Evolutionary conservation across 2,113 vertebrate species (phyloP).

Genomic region (Calyptommatus sinebrachiatus): DNA sequence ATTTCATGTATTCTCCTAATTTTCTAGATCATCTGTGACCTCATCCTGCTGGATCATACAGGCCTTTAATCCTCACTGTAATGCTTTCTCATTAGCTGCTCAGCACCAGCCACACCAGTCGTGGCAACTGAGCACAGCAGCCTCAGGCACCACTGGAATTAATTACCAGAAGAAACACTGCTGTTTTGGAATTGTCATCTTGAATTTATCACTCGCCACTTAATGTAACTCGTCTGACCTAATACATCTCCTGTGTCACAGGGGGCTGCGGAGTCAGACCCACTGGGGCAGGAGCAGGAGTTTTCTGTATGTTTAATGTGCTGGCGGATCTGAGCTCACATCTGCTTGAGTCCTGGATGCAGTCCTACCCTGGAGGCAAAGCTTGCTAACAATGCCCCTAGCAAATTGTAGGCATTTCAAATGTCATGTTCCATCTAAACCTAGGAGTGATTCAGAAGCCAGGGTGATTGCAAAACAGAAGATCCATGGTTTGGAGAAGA

Average conservation of each 20-base stretch:
- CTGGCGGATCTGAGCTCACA: slow-evolving; percentile 67
- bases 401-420: slow-evolving; percentile 82
- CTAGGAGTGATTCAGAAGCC: slow-evolving; percentile 68
- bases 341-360: slow-evolving; percentile 83
- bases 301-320: slow-evolving; percentile 55
- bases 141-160: slow-evolving; percentile 96
- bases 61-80: slow-evolving; percentile 85
- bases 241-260: slow-evolving; percentile 78
- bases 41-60: slow-evolving; percentile 75
- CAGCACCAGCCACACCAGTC: slow-evolving; percentile 85
- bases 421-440: slow-evolving; percentile 57
- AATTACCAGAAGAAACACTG: slow-evolving; percentile 97
- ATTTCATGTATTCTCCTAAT: slow-evolving; percentile 71
- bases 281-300: slow-evolving; percentile 58
- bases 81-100: slow-evolving; percentile 91
- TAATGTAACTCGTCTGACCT: slow-evolving; percentile 95
- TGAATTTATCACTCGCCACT: slow-evolving; percentile 98
- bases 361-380: slow-evolving; percentile 85
- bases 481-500: slow-evolving; percentile 75
- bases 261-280: slow-evolving; percentile 65
- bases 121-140: slow-evolving; percentile 73
- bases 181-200: slow-evolving; percentile 94
- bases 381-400: slow-evolving; percentile 88
- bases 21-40: slow-evolving; percentile 72
- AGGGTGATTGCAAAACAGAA: slow-evolving; percentile 65